Conservation (phyloP, 2,888 invertebrate genomes). For the Gari tellinella region DNA sequence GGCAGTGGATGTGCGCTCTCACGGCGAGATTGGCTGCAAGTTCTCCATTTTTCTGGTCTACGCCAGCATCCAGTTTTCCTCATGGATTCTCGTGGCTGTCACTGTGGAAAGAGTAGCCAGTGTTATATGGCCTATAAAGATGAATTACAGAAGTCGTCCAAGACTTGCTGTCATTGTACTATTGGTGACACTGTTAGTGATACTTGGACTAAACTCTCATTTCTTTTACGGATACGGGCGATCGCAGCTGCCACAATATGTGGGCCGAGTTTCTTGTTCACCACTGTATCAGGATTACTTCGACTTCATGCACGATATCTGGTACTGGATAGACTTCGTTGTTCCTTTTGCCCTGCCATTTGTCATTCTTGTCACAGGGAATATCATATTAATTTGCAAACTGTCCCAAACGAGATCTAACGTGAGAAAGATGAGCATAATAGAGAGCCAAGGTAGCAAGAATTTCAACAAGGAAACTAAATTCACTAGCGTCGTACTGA, state of each 20-base stretch:
- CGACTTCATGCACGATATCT: slow-evolving; percentile 28
- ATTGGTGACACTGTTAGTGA: not conserved
- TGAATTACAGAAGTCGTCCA: slow-evolving; percentile 24
- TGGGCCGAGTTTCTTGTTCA: slow-evolving; percentile 21
- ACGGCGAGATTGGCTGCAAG: slow-evolving; percentile 35
- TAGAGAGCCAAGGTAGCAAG: slow-evolving; percentile 7
- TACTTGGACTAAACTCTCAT: slow-evolving; percentile 38
- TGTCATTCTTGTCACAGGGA: slow-evolving; percentile 37
- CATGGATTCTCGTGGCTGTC: slow-evolving; percentile 48
- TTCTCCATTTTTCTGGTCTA: slow-evolving; percentile 41
- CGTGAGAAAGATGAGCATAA: slow-evolving; percentile 22
- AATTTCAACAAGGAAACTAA: slow-evolving; percentile 16
- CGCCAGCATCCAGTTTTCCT: slow-evolving; percentile 38
- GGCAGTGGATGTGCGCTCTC: slow-evolving; percentile 23
- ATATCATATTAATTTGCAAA: slow-evolving; percentile 34
- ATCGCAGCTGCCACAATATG: slow-evolving; percentile 5
- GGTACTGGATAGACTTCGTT: slow-evolving; percentile 53
- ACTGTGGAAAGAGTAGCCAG: slow-evolving; percentile 47
- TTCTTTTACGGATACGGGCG: slow-evolving; percentile 28
- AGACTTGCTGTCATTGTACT: slow-evolving; percentile 16
- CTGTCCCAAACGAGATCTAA: slow-evolving; percentile 8
- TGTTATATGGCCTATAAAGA: slow-evolving; percentile 40
- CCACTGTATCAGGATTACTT: slow-evolving; percentile 29
- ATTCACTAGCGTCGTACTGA: slow-evolving; percentile 23
- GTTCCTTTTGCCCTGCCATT: slow-evolving; percentile 43